These are phyloP conservation scores for Pycnomerus fuliginosus DNA, from an alignment of 2,888 invertebrate genomes.

Conservation along the genomic window DNA sequence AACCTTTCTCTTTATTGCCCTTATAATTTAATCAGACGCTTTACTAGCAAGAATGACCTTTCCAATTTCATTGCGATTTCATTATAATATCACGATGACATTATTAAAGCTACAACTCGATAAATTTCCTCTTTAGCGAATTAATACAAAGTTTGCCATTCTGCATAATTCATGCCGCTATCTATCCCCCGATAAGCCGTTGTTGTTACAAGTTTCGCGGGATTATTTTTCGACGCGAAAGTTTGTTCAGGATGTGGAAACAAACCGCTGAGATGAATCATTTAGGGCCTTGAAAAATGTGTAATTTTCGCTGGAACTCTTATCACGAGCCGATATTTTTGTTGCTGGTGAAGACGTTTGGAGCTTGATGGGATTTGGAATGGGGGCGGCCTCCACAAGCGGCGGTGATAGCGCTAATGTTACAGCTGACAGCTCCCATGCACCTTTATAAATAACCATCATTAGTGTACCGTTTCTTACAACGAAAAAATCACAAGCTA, in stretches of 20 bases:
- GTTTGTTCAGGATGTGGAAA: slow-evolving; percentile 18
- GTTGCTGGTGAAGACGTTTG: slow-evolving; percentile 40
- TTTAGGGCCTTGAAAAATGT: slow-evolving; percentile 5
- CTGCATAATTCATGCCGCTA: slow-evolving; percentile 48
- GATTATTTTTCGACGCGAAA: slow-evolving; percentile 30
- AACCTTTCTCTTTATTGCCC: slow-evolving; percentile 50
- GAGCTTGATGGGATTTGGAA: slow-evolving; percentile 39
- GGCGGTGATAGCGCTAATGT: slow-evolving; percentile 48
- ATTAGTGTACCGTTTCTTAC: too few relatives aligned
- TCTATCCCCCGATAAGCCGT: slow-evolving; percentile 44
- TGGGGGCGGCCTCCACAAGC: slow-evolving; percentile 37
- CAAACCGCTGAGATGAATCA: too few relatives aligned
- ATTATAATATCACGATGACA: slow-evolving; percentile 49
- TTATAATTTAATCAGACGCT: slow-evolving; percentile 50
- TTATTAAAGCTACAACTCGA: slow-evolving; percentile 27
- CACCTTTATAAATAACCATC: slow-evolving; percentile 52
- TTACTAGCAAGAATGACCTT: slow-evolving; percentile 46
- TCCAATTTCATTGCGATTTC: slow-evolving; percentile 44
- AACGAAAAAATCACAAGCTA: too few relatives aligned
- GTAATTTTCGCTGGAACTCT: slow-evolving; percentile 2
- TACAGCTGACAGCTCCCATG: slow-evolving; percentile 48
- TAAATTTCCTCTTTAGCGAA: background rate
- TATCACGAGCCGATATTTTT: slow-evolving; percentile 14
- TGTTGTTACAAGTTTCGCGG: slow-evolving; percentile 43
- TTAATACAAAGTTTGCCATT: slow-evolving; percentile 3